phyloP scores from a whole-genome alignment of 2,888 invertebrate genomes.

The Drosophila rubida region DNA sequence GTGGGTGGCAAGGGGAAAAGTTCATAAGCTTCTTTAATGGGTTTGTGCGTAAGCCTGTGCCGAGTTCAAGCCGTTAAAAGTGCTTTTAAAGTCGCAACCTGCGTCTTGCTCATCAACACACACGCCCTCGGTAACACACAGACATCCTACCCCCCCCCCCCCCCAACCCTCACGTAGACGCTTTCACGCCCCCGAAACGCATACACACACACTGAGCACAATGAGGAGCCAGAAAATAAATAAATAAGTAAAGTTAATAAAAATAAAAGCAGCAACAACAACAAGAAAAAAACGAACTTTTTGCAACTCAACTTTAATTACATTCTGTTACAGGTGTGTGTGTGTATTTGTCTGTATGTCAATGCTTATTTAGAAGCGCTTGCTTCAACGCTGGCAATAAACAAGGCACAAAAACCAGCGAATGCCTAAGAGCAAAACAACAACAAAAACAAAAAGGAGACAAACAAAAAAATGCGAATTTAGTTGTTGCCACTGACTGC shows the following conservation, averaged over 20 bases:
- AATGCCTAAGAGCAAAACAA: constrained; percentile 47
- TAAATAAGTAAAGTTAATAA: constrained; percentile 76
- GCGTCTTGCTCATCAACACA: constrained; percentile 35
- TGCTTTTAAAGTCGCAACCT: constrained; percentile 75
- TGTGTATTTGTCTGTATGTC: constrained; percentile 42
- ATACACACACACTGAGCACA: background rate
- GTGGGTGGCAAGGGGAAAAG: constrained; percentile 45
- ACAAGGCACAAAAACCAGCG: constrained; percentile 58
- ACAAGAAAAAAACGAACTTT: constrained; percentile 55
- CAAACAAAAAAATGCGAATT: constrained; percentile 48
- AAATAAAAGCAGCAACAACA: constrained; percentile 77
- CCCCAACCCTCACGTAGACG: constrained; percentile 1
- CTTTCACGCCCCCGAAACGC: constrained; percentile 9
- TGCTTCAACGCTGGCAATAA: constrained; percentile 68
- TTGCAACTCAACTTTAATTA: constrained; percentile 79
- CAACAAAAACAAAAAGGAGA: constrained; percentile 56
- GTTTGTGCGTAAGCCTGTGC: constrained; percentile 74
- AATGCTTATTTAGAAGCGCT: constrained; percentile 76
- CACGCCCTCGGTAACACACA: constrained; percentile 3
- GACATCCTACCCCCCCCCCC: too few relatives aligned
- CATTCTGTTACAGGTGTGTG: constrained; percentile 67
- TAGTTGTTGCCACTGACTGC: constrained; percentile 67
- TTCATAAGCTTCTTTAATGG: constrained; percentile 80
- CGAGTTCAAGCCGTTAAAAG: constrained; percentile 80
- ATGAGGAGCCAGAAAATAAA: constrained; percentile 62